Evolutionary conservation across 2,888 invertebrate species (phyloP), one percentile per base, ranked within the genome.

Genomic region (Calameuta pallipes): DNA sequence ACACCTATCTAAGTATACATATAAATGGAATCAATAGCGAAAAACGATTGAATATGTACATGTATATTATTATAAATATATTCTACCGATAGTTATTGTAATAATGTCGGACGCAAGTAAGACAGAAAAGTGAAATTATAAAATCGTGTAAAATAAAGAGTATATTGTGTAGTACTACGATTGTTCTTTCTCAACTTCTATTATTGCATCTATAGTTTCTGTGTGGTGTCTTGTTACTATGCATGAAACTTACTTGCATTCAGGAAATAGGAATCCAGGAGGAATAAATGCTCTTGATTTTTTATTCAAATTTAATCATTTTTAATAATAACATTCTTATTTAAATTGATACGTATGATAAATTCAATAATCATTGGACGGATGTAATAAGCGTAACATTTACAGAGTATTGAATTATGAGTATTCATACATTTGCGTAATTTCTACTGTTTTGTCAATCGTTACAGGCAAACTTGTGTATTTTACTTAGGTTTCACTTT

Each of bases 51-150:
- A 86, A 85, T 86, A 88, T 87, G 88, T 89, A 88, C 83, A 89
- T 91, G 90, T 91, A 90, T 90, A 91, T 88, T 90, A 89, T 89
- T 90, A 90, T 90, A 89, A 87, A 90, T 89, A 90, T 89, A 87
- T 89, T 87, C 83, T 89, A 89, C 89, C 85, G 82, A 88, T 89
- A 88, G 87, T 84, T 85, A 87, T 88, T 89, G 86, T 89, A 88
- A 89, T 86, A 89, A 87, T 85, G 85, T 86, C 84, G 82, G 83
- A 84, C 83, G 84, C 82, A 85, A 86, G 83, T 82, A 77, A 79
- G 79, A 76, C 83, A 82, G 86, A 84, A 85, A 86, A 86, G 41
- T 85, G 86, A 87, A 86, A 87, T 85, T 87, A 88, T 87, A 84
- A 87, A 86, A 88, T 87, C 85, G 87, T 89, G 87, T 88, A 87